Evolutionary conservation across 2,113 vertebrate species (phyloP), one percentile per base, ranked within the genome.

Genomic region (Nesogale talazaci): DNA sequence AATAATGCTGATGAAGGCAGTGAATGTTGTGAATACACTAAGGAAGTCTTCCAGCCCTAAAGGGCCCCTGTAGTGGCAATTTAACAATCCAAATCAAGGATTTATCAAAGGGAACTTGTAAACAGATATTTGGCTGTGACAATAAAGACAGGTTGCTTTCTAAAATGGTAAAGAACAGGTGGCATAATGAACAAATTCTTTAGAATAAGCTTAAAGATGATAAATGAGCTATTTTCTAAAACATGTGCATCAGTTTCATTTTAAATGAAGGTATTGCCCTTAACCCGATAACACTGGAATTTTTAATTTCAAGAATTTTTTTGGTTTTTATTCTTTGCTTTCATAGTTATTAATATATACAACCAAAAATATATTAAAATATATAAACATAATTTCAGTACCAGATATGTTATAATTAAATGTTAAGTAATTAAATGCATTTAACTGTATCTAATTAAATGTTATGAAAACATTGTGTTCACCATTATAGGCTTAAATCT

Each of bases 211-310:
- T 4, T 12, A 56, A 40, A 52, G 23, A 52, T 84, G 74, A 65
- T 86, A 94, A 89, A n/a, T 57, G 23, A 79, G 1, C 11, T 10
- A n/a, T 91, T 94, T 95, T 79, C 29, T 46, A 8, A 31, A 29
- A 83, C 15, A 46, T 16, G 1, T 61, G 74, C 40, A 79, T 29
- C 86, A 94, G 76, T 75, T 15, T 40, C 70, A 79, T 88, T 95
- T 91, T 94, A 86, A 95, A 83, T 91, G 52, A 92, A 85, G 76
- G 59, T 29, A 2, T 76, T 87, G 36, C 6, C 52, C 23, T 90
- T n/a, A n/a, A n/a, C n/a, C n/a, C n/a, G n/a, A n/a, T n/a, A n/a
- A n/a, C n/a, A n/a, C n/a, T n/a, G n/a, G n/a, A n/a, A n/a, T n/a
- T n/a, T n/a, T n/a, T n/a, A n/a, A n/a, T n/a, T n/a, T n/a, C n/a